Base-by-base conservation (phyloP, 2,797 vertebrate species). In the Sebastes nivosus region DNA sequence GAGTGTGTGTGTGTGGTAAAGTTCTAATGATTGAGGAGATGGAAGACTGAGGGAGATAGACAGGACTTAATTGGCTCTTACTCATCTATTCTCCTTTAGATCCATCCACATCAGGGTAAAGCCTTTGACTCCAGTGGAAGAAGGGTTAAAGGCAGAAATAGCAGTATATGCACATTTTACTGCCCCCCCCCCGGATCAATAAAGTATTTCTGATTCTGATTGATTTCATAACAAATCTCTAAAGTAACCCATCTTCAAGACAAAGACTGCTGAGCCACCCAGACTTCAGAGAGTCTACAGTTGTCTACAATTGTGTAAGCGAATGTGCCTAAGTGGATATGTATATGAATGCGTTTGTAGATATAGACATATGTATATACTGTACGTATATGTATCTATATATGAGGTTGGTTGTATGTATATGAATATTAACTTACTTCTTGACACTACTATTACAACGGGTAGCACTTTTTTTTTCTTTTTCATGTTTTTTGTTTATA, bases 31-130 rank as follows among this genome's bases (percentile, higher is more conserved):
- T 6, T 55, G 42, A 65, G n/a, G 10, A 63, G 50, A 69, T 66
- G 16, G 9, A 67, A 65, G 34, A 55, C 22, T 38, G 25, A 59
- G 20, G 52, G 63, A 69, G 55, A 83, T 8, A 74, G 70, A 82
- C 59, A n/a, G 25, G 22, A 20, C 25, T 75, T 67, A 65, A 76
- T 22, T 80, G 64, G 16, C 14, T 79, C 67, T 66, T 18, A 63
- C 32, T 75, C 50, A 75, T 83, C 61, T 42, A 42, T 67, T 58
- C 55, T 67, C n/a, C 55, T 34, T 25, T 8, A 36, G 25, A 71
- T 58, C 27, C 22, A 36, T 60, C 55, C 36, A 67, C n/a, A 77
- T 36, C 27, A 25, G 25, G 25, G 18, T 5, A 50, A 68, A 52
- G 32, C 25, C 25, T 52, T 57, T 34, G 46, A 77, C 27, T 60